Evolutionary conservation across 2,113 vertebrate species (phyloP), one percentile per base, ranked within the genome.

Genomic region (Protomyctophum bolini): DNA sequence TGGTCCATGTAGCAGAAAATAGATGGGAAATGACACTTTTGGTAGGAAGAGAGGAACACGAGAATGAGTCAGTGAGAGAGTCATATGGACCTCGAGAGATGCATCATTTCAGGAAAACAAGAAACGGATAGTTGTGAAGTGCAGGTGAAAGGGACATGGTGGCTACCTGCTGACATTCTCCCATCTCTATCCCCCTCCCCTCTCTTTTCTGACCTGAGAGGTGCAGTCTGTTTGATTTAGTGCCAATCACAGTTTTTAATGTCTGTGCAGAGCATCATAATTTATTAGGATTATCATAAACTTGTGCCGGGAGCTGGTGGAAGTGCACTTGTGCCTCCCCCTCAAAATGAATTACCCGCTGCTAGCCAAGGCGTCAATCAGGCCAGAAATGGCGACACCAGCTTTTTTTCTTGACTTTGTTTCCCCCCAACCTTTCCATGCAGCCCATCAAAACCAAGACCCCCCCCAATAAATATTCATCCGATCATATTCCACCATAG

Each of bases 271-370:
- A 29, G 68, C 76, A 86, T 91, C 89, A 85, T 91, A 86, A 91
- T 92, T 91, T 88, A 92, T 91, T 87, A 83, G 84, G 84, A 92
- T 92, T 91, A 92, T 88, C 87, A 87, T 91, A 91, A 92, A 91
- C 72, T 79, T 83, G 82, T 75, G 80, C 76, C 55, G 58, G 73
- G 75, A 88, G 76, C 84, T 46, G 61, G 71, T 80, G 79, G 67
- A 58, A 76, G 73, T 84, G 80, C 81, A 89, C 83, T 88, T 75
- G 73, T 80, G 80, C 81, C 73, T 83, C 82, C 77, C 78, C 77
- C 80, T 83, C 84, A 80, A 68, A 87, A 90, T 91, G 83, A 90
- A 90, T 89, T 86, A 90, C 75, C 73, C 6, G 67, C 86, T 78
- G 72, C 71, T 60, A 81, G 82, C 79, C 29, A 49, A 33, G 60